Evolutionary conservation across 1,140 invertebrate species (phyloP).

Genomic region (Pseudoatta argentina): DNA sequence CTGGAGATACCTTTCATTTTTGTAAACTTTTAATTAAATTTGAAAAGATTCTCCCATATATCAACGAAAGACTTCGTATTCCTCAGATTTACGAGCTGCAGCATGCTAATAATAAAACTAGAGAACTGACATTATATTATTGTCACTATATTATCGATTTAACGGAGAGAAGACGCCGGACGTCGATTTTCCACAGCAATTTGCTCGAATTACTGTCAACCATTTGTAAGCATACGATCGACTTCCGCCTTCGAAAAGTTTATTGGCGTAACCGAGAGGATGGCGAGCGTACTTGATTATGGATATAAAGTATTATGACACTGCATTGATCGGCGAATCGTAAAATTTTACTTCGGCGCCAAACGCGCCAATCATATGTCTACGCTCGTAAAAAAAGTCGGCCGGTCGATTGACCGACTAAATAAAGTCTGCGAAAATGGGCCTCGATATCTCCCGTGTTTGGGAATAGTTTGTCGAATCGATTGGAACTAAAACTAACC

Average conservation of each 20-base stretch:
- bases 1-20: slow-evolving; percentile 1
- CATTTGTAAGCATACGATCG: not conserved
- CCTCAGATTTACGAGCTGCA: not conserved
- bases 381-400: slow-evolving; percentile 29
- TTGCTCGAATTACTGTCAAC: not conserved
- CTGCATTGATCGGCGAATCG: not conserved
- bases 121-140: not conserved
- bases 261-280: not conserved
- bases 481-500: slow-evolving; percentile 72
- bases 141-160: slow-evolving; percentile 9
- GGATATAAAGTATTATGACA: not conserved
- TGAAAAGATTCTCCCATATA: not conserved
- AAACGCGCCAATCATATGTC: not conserved
- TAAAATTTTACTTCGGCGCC: slow-evolving; percentile 48
- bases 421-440: slow-evolving; percentile 72
- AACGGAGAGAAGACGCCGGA: not conserved
- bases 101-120: not conserved
- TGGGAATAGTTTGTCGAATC: slow-evolving; percentile 73
- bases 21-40: not conserved
- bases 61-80: not conserved
- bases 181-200: not conserved
- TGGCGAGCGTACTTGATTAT: not conserved
- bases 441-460: slow-evolving; percentile 49
- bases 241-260: slow-evolving; percentile 20
- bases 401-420: slow-evolving; percentile 40